Evolutionary conservation across 2,113 vertebrate genomes (phyloP).

Genomic region (Bolborhynchus lineola): DNA sequence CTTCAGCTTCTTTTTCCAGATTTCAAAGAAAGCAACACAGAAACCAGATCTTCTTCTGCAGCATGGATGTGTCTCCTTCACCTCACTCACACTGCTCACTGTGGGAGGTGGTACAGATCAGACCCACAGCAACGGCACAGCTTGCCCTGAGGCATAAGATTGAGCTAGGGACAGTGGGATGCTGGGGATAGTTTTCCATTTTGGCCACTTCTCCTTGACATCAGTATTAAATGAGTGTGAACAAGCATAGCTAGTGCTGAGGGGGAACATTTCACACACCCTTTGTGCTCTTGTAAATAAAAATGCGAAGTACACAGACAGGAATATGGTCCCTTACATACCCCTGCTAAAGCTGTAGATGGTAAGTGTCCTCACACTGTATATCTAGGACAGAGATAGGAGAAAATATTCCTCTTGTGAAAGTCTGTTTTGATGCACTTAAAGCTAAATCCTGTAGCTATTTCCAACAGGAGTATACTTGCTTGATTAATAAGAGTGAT

Average conservation of each 20-base stretch:
- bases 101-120: background rate
- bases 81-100: fast-evolving
- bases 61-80: background rate
- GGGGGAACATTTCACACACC: background rate
- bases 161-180: background rate
- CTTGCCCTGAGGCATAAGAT: background rate
- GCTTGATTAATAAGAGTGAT: background rate
- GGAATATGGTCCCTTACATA: background rate
- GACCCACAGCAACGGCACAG: fast-evolving
- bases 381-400: background rate
- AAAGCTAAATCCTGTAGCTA: background rate
- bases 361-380: background rate
- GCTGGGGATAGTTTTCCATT: background rate
- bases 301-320: background rate
- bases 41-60: background rate
- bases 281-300: background rate
- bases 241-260: background rate
- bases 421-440: background rate
- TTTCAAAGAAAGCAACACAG: background rate
- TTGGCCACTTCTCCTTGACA: background rate
- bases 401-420: background rate
- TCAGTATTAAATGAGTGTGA: background rate
- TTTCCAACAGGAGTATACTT: background rate
- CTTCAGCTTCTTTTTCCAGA: background rate
- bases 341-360: background rate